Evolutionary conservation across 2,888 invertebrate genomes (phyloP).

Genomic region (Aphelenchoides bicaudatus): DNA sequence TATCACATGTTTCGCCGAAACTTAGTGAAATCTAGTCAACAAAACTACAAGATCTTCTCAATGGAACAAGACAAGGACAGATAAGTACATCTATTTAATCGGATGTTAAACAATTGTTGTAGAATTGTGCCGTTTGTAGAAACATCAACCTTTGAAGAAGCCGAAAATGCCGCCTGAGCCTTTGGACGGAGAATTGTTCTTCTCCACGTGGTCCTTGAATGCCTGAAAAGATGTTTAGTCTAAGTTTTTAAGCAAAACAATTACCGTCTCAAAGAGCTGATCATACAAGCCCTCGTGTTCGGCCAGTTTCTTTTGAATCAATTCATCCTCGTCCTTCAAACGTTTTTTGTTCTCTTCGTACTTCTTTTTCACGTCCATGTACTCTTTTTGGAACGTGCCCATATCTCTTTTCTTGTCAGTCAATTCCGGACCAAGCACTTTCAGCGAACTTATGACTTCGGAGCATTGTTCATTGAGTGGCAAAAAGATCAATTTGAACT

Average conservation of each 20-base stretch:
- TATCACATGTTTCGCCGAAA: too few species aligned
- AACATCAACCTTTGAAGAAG: slow-evolving; percentile 7
- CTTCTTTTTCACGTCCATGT: slow-evolving; percentile 52
- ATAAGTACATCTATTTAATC: too few species aligned
- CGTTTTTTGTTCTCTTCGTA: slow-evolving; percentile 48
- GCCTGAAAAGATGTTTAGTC: too few species aligned
- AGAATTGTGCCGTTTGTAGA: too few species aligned
- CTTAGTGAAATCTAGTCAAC: too few species aligned
- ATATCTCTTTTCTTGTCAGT: slow-evolving; percentile 54
- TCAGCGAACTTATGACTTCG: slow-evolving; percentile 36
- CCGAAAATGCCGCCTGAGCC: slow-evolving; percentile 16
- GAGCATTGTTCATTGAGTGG: slow-evolving; percentile 39
- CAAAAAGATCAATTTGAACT: slow-evolving; percentile 51
- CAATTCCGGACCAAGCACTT: slow-evolving; percentile 37
- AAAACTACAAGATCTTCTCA: too few species aligned
- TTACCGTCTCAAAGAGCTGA: slow-evolving; percentile 29
- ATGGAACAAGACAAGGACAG: too few species aligned
- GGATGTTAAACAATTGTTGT: too few species aligned
- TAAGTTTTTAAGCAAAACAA: too few species aligned
- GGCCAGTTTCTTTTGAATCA: slow-evolving; percentile 41
- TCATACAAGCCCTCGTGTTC: slow-evolving; percentile 52
- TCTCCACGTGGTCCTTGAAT: slow-evolving; percentile 12
- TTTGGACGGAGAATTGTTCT: slow-evolving; percentile 14
- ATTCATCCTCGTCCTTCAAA: slow-evolving; percentile 53
- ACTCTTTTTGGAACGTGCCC: slow-evolving; percentile 57